A percentile compares a stretch with the other conserved stretches of the same genome.
Conservation (phyloP, 2,113 vertebrate species). For the Lycocorax pyrrhopterus region DNA sequence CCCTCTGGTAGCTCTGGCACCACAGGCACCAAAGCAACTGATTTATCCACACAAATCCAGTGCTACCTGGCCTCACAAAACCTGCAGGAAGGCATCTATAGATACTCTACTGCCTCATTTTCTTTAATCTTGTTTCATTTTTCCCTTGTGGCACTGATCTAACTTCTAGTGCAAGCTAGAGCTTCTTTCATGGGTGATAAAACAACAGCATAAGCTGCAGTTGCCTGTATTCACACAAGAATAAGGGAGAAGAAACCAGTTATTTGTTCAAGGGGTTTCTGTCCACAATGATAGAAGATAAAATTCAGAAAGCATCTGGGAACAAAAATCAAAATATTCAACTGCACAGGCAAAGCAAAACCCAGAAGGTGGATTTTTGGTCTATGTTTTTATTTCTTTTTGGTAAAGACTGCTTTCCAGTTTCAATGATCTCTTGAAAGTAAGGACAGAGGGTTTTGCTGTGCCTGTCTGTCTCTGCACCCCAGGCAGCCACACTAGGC, state of each 20-base stretch:
- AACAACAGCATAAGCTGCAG: neutral
- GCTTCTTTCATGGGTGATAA: neutral
- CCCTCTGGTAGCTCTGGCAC: neutral
- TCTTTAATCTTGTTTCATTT: neutral
- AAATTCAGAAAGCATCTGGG: neutral
- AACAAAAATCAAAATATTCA: neutral
- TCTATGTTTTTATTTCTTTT: neutral
- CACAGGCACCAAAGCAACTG: neutral
- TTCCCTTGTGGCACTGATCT: neutral
- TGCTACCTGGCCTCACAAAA: neutral
- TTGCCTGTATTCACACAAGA: neutral
- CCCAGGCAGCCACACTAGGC: neutral
- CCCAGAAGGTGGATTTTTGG: neutral
- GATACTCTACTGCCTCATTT: neutral
- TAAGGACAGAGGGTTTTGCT: neutral
- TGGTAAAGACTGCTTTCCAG: neutral
- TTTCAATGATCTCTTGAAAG: neutral
- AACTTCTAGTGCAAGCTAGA: neutral
- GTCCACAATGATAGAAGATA: neutral
- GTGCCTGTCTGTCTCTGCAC: neutral
- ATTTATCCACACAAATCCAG: neutral
- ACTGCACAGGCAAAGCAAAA: neutral
- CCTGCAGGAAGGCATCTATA: neutral
- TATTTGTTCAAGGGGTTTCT: neutral
- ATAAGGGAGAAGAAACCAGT: neutral